These are phyloP conservation scores for Magallana ariakensis DNA, from an alignment of 1,140 invertebrate species.

Conservation along the genomic window DNA sequence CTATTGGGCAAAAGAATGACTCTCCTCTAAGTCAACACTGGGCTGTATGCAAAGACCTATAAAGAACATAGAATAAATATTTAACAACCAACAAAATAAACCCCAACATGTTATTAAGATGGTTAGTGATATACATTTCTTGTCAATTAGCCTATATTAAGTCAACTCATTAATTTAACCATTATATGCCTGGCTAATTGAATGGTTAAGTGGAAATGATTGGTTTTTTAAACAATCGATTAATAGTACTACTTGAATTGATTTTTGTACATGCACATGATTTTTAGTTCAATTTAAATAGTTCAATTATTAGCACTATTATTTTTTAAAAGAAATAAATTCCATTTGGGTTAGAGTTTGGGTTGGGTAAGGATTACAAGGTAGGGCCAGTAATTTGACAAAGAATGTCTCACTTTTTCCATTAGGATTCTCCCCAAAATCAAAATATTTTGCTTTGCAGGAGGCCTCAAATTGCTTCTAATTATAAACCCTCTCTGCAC, in stretches of 20 bases:
- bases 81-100: conserved; percentile 17
- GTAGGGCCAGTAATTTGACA: too few species aligned
- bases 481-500: too few species aligned
- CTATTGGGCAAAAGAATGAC: not conserved
- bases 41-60: not conserved
- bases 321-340: not conserved
- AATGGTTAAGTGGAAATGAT: not conserved
- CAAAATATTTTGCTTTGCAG: too few species aligned
- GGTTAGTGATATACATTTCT: not conserved
- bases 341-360: too few species aligned
- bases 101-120: not conserved
- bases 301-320: not conserved
- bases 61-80: not conserved
- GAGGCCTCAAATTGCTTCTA: too few species aligned
- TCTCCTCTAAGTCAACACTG: not conserved
- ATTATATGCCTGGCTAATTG: not conserved
- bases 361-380: too few species aligned
- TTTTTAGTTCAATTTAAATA: not conserved
- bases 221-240: not conserved
- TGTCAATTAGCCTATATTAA: not conserved
- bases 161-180: not conserved
- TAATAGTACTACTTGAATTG: not conserved
- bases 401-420: too few species aligned
- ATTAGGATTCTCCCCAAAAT: too few species aligned
- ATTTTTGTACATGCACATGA: not conserved